Base-by-base conservation (phyloP, 2,797 vertebrate genomes). In the Manis pentadactyla region DNA sequence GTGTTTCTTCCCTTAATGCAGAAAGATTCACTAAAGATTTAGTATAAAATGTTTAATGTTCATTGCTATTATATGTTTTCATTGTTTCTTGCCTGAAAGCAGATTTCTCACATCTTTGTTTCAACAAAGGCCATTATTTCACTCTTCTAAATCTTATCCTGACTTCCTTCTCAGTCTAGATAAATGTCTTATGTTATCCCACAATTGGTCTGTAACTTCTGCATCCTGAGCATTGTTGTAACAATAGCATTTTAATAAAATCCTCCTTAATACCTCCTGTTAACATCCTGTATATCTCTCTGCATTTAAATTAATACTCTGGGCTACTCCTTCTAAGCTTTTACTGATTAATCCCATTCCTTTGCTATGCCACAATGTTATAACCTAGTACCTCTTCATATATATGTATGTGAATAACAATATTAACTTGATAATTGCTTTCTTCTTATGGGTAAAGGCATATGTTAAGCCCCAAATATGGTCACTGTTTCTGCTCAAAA, bases 31-130 rank as follows among this genome's bases (percentile, higher is more conserved):
- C n/a, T 69, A 53, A 57, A 79, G 19, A 63, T 57, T 75, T 84
- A 66, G 42, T 78, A 42, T 19, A 87, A 94, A 94, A 57, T 94
- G 13, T 82, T 91, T 82, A 75, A 87, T 64, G 27, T 73, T 71
- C 53, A 89, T 69, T 49, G 19, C 49, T 51, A 49, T 42, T 75
- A 8, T 31, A 17, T 18, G 1, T 66, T 94, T 93, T 94, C 29
- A 88, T 87, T 79, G 37, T 63, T 94, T 90, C 42, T 82, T 84
- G 68, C n/a, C 68, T 73, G 13, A 87, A 93, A 85, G 57, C 1
- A 82, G 34, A 10, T 73, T 93, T 78, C 31, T 63, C 7, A 12
- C 78, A 37, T 87, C 64, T 57, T 10, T 39, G 7, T 90, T 85
- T 29, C 18, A 88, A 77, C 12, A 68, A 92, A 92, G 42, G 2